Conservation (phyloP, 2,888 invertebrate species). For the Congeria kusceri region DNA sequence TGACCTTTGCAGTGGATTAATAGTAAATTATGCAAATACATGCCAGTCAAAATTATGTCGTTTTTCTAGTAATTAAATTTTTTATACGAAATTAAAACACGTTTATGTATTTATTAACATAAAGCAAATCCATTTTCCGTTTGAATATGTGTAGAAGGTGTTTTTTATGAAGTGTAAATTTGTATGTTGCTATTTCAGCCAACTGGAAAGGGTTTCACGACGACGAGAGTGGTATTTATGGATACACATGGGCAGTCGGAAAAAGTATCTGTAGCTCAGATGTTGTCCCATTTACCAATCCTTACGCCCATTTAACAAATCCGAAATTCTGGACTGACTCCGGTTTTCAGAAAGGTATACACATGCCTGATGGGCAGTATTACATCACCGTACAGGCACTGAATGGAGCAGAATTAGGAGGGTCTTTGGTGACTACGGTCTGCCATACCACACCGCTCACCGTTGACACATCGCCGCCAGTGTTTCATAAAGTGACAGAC, state of each 20-base stretch:
- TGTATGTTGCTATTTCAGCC: slow-evolving; percentile 54
- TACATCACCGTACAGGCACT: slow-evolving; percentile 74
- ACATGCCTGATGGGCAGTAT: slow-evolving; percentile 72
- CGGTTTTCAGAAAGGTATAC: slow-evolving; percentile 69
- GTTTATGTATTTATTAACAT: too few species aligned
- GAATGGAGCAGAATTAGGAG: slow-evolving; percentile 70
- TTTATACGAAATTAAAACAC: too few species aligned
- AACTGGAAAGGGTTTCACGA: slow-evolving; percentile 79
- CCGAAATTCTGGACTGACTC: slow-evolving; percentile 74
- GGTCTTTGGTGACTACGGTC: slow-evolving; percentile 74
- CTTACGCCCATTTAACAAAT: slow-evolving; percentile 68
- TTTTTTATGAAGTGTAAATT: background rate
- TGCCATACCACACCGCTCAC: slow-evolving; percentile 72
- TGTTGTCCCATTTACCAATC: slow-evolving; percentile 66
- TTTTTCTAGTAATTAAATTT: too few species aligned
- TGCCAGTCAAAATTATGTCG: too few species aligned
- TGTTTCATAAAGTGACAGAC: slow-evolving; percentile 65
- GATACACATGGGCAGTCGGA: slow-evolving; percentile 76
- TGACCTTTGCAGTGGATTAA: too few species aligned
- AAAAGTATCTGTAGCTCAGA: slow-evolving; percentile 66
- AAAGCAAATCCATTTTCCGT: too few species aligned
- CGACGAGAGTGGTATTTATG: slow-evolving; percentile 75
- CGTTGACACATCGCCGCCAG: slow-evolving; percentile 73
- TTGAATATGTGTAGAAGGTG: too few species aligned
- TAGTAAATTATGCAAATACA: too few species aligned